Conservation (phyloP, 2,888 invertebrate genomes). For the Malachius bipustulatus region DNA sequence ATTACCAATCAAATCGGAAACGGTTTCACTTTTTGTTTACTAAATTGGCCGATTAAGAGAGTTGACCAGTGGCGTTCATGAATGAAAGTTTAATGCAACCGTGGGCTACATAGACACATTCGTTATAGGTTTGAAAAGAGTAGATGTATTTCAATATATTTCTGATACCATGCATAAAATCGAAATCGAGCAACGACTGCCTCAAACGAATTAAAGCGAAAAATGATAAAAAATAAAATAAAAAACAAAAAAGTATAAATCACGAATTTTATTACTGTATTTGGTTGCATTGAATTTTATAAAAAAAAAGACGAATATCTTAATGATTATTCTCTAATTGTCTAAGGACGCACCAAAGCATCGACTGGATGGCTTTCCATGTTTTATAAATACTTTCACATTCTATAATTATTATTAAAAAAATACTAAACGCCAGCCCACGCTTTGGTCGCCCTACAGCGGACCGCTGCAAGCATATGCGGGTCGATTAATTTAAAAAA, state of each 20-base stretch:
- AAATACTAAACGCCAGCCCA: no score
- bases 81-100: no score
- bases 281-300: constrained; percentile 40
- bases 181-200: constrained; percentile 8
- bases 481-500: constrained; percentile 31
- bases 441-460: no score
- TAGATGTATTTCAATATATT: background rate
- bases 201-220: constrained; percentile 4
- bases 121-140: no score
- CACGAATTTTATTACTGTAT: constrained; percentile 41
- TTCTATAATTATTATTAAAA: no score
- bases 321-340: constrained; percentile 32
- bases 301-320: constrained; percentile 34
- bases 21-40: no score
- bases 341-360: constrained; percentile 27
- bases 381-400: no score
- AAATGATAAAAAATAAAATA: constrained; percentile 27
- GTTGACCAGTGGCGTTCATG: no score
- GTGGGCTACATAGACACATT: no score
- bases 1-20: no score
- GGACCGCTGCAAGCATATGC: constrained; percentile 28
- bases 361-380: no score
- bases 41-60: no score
- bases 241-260: constrained; percentile 35
- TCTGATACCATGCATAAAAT: background rate